These are phyloP conservation scores for Aphodius granarius DNA, from an alignment of 2,888 invertebrate species.

Conservation along the genomic window DNA sequence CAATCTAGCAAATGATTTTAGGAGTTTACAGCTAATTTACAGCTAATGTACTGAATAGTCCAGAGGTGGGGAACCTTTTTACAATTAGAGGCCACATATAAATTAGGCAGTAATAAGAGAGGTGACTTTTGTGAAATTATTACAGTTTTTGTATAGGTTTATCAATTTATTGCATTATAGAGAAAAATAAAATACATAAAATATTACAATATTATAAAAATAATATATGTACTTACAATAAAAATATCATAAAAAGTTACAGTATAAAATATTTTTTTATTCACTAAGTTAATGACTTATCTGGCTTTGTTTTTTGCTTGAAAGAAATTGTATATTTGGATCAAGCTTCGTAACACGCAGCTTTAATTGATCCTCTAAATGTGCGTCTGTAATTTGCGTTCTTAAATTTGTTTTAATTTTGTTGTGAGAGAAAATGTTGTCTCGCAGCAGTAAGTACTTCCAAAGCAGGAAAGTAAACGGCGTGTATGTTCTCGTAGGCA, in stretches of 20 bases:
- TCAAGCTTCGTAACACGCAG: conserved; percentile 8
- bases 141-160: conserved; percentile 14
- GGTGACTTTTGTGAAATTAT: conserved; percentile 9
- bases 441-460: background rate
- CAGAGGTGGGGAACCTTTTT: conserved; percentile 1
- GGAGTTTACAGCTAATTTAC: too few relatives aligned
- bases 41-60: too few relatives aligned
- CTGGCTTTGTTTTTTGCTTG: conserved; percentile 7
- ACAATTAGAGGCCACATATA: background rate
- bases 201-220: too few relatives aligned
- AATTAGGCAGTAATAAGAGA: background rate
- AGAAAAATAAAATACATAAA: background rate
- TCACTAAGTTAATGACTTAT: conserved; percentile 5
- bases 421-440: too few relatives aligned
- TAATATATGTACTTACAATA: too few relatives aligned
- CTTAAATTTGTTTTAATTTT: conserved; percentile 18
- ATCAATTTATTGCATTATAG: background rate
- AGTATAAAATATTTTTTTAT: too few relatives aligned
- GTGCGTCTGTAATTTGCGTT: conserved; percentile 4
- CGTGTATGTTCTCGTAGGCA: conserved; percentile 5
- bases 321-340: conserved; percentile 2
- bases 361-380: conserved; percentile 17
- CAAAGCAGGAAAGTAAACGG: conserved; percentile 17
- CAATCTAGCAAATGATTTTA: too few relatives aligned
- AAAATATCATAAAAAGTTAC: conserved; percentile 5